A percentile compares a stretch with the other conserved stretches of the same genome.
Conservation (phyloP, 2,888 invertebrate genomes). For the Conops quadrifasciatus region DNA sequence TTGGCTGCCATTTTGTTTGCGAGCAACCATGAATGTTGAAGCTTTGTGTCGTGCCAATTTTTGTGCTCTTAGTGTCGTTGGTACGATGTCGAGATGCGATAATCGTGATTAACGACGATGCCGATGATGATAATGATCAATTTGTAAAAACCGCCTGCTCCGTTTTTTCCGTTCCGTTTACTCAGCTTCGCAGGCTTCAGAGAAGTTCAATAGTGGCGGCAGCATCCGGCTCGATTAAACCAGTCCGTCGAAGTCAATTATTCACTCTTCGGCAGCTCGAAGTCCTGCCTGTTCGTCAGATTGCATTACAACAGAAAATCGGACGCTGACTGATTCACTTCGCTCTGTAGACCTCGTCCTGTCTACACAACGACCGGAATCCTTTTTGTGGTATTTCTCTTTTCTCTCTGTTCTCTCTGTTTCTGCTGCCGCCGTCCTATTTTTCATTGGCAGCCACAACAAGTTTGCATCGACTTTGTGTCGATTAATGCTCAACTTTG, state of each 20-base stretch:
- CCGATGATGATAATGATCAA: neutral
- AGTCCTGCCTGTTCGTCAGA: slow-evolving; percentile 15
- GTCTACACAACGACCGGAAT: neutral
- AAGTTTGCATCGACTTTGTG: slow-evolving; percentile 9
- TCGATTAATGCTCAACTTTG: slow-evolving; percentile 24
- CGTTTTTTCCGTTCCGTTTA: neutral
- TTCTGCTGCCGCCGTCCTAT: neutral
- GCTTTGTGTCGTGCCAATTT: neutral
- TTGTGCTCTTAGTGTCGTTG: too few species aligned
- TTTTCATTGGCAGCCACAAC: neutral
- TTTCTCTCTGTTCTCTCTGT: neutral
- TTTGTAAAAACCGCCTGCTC: neutral
- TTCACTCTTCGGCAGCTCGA: slow-evolving; percentile 16
- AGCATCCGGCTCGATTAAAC: neutral
- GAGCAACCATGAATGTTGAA: neutral
- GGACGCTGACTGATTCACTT: slow-evolving; percentile 28
- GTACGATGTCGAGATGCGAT: too few species aligned
- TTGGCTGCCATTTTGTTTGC: slow-evolving; percentile 1
- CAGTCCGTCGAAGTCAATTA: slow-evolving; percentile 14
- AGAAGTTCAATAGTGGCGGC: slow-evolving; percentile 6
- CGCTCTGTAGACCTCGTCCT: slow-evolving; percentile 1
- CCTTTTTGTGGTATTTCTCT: neutral
- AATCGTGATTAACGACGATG: neutral
- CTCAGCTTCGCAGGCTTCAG: neutral
- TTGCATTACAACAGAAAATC: slow-evolving; percentile 11